Evolutionary conservation across 2,797 vertebrate species (phyloP), one percentile per base, ranked within the genome.

Genomic region (Lepidocolaptes lacrymiger): DNA sequence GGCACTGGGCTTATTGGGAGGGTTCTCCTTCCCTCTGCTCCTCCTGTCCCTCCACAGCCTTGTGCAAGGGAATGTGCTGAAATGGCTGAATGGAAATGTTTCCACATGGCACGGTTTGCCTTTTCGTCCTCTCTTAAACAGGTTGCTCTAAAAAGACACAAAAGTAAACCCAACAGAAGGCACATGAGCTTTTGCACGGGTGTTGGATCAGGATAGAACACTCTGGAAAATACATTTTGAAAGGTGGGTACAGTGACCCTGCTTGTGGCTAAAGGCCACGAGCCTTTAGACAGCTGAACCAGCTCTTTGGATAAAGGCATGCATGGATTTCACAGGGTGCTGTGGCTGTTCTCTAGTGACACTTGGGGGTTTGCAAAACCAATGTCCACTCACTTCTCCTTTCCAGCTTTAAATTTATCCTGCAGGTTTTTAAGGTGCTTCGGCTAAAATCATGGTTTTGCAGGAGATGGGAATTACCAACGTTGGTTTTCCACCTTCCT

Each of bases 401-500:
- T 84, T 68, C 23, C 56, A 67, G 0, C 7, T 67, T 67, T 22
- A 46, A 48, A 72, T 54, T 54, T 41, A 58, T 13, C 28, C 37
- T 63, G 49, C 14, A 61, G 52, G 21, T 79, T 88, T 82, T 80
- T 34, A 30, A 68, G 52, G 44, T 71, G n/a, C n/a, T 91, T 71
- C 72, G 51, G 36, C 26, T 44, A 54, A 58, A 52, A 43, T 49
- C 44, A 37, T 0, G 0, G 1, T 63, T 58, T 28, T 0, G 4
- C 24, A 74, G 23, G 37, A 68, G 39, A 54, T 14, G 44, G 0
- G 18, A 71, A 36, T 83, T 77, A 12, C n/a, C 74, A 37, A 37
- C 18, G 22, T 67, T 69, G 28, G 5, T 49, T 83, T 89, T 72
- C 39, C 11, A 6, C 39, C 59, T 85, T 71, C 21, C 51, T 73